A percentile compares a stretch with the other conserved stretches of the same genome.
Conservation (phyloP, 2,113 vertebrate species). For the Myiopsitta monachus region DNA sequence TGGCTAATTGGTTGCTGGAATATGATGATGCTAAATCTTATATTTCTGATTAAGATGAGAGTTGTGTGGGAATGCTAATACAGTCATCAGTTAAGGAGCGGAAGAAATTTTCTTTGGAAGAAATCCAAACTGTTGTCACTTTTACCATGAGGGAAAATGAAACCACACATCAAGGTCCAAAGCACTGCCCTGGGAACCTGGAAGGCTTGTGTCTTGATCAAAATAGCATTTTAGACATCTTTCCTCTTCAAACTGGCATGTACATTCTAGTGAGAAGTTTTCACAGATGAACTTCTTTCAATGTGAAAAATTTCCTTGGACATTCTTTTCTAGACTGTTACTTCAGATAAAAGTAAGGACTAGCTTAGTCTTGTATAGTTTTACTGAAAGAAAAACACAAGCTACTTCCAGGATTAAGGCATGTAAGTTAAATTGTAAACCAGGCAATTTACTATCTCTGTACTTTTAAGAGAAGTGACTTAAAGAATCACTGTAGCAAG, state of each 20-base stretch:
- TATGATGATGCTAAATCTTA: conserved; percentile 28
- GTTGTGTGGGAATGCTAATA: conserved; percentile 13
- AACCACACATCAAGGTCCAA: neutral
- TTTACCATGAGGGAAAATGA: neutral
- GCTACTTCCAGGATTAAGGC: neutral
- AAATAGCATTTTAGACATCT: neutral
- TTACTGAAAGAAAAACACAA: neutral
- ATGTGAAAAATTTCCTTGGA: neutral
- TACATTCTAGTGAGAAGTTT: neutral
- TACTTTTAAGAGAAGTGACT: neutral
- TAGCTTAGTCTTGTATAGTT: neutral
- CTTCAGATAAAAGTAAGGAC: neutral
- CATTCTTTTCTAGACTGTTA: neutral
- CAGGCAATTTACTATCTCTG: neutral
- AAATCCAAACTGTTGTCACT: neutral
- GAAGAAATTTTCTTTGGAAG: conserved; percentile 7
- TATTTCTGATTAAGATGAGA: conserved; percentile 23
- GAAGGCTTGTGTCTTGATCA: neutral
- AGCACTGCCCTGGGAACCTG: neutral
- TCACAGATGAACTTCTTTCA: neutral
- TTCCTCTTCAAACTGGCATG: neutral
- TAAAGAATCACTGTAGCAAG: neutral
- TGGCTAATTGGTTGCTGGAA: conserved; percentile 50
- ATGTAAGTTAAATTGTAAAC: neutral
- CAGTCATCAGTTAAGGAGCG: neutral